These are phyloP conservation scores for Mylabris phalerata DNA, from an alignment of 1,140 invertebrate species.

Conservation along the genomic window DNA sequence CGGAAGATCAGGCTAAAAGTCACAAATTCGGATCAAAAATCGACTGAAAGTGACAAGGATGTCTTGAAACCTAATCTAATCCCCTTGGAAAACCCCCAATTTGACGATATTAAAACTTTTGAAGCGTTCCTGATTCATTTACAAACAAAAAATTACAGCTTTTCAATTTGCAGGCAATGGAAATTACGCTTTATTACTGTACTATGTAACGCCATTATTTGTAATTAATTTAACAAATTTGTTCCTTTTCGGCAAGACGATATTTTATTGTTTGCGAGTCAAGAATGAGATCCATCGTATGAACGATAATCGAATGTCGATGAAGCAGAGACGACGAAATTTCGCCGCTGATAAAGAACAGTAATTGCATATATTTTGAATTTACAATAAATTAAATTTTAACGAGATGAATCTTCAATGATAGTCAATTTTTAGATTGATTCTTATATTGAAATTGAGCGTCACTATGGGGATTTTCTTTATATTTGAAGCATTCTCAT, in stretches of 20 bases:
- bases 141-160: background rate
- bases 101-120: too few species aligned
- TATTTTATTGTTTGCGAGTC: conserved; percentile 43
- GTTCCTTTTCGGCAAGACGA: conserved; percentile 46
- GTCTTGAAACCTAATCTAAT: too few species aligned
- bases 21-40: too few species aligned
- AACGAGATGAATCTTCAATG: background rate
- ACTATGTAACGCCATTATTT: conserved; percentile 24
- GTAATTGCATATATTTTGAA: conserved; percentile 33
- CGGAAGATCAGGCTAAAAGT: too few species aligned
- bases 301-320: conserved; percentile 33
- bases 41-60: too few species aligned
- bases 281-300: conserved; percentile 45
- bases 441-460: conserved; percentile 52
- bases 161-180: conserved; percentile 4
- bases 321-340: conserved; percentile 35
- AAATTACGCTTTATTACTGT: conserved; percentile 16
- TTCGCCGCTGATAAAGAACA: conserved; percentile 45
- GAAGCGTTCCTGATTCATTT: too few species aligned
- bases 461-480: conserved; percentile 55
- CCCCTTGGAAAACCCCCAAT: too few species aligned
- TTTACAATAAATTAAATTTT: conserved; percentile 1
- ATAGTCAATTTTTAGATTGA: conserved; percentile 41
- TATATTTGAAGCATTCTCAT: conserved; percentile 46
- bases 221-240: conserved; percentile 43